Base-by-base conservation (phyloP, 2,888 invertebrate species). In the Tricholauxania praeusta region DNA sequence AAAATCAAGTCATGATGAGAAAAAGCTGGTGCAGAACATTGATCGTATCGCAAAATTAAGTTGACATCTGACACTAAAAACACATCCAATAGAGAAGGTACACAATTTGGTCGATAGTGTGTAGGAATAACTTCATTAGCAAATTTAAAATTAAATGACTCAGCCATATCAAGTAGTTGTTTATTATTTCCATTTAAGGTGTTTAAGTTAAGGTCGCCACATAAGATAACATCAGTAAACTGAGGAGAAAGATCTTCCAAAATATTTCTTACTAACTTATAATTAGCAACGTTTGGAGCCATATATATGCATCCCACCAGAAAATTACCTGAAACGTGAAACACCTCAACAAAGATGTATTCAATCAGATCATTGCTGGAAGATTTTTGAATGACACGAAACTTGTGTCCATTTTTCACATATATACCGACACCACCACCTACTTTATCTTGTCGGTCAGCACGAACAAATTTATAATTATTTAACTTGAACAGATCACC, bases 361-460 rank as follows among this genome's bases (percentile, higher is more conserved):
- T 17, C 17, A n/a, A 53, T 53, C 17, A 14, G 17, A 12, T 55
- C 17, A 14, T 55, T 19, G 19, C 0, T 17, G 14, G 17, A 7
- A n/a, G 17, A 55, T 55, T 55, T 55, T 5, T 55, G 17, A 17
- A 55, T 12, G 12, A 55, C 12, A 12, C 28, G 28, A 28, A 28
- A 28, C 28, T 28, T 28, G 28, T 28, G 28, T 28, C 28, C 28
- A 28, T 28, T 68, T 48, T 22, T 68, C 22, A 68, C 12, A 28
- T 55, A 59, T 39, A 68, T 59, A 17, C 48, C 32, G 15, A 59
- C 68, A 17, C 59, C 68, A 19, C 68, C 68, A 12, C 17, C 57
- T 39, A 28, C n/a, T 68, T 47, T 68, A 10, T 15, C 12, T n/a
- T 2, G 28, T 14, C 68, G 15, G 48, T 68, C 68, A 55, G 48